Evolutionary conservation across 2,113 vertebrate genomes (phyloP).

Genomic region (Pelecanus crispus): DNA sequence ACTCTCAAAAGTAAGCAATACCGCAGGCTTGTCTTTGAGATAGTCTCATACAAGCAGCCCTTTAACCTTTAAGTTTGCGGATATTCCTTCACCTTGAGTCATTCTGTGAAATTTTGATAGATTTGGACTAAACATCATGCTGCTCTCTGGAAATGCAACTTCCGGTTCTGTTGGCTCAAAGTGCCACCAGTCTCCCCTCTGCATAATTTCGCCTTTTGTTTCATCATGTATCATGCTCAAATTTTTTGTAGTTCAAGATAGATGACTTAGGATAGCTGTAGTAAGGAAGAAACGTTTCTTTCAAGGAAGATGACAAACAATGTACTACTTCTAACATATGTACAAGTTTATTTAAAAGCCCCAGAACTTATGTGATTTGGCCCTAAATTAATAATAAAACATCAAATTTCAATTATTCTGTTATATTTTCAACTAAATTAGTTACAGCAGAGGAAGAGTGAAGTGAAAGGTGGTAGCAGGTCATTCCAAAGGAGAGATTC

Average conservation of each 20-base stretch:
- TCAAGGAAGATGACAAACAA: background rate
- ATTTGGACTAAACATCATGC: background rate
- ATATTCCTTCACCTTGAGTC: background rate
- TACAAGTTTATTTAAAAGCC: background rate
- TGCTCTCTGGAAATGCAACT: background rate
- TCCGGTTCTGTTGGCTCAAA: background rate
- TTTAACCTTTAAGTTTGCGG: background rate
- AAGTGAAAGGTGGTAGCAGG: background rate
- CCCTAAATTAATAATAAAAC: background rate
- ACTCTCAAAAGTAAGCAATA: background rate
- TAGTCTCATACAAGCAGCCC: background rate
- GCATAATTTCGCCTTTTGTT: background rate
- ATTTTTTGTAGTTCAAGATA: background rate
- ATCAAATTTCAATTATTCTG: background rate
- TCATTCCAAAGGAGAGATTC: background rate
- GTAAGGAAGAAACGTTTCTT: background rate
- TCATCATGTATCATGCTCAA: background rate
- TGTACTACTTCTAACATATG: background rate
- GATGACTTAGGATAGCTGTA: background rate
- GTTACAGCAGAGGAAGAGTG: background rate
- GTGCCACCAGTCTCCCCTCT: background rate
- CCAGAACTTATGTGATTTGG: rapidly evolving
- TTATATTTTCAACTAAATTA: background rate
- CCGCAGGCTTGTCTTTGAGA: background rate
- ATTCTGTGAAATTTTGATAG: background rate